Percentiles rank a stretch among this genome's conserved stretches.
Evolutionary conservation across 2,113 vertebrate species (phyloP).

Genomic region (Ariopsis seemanni): DNA sequence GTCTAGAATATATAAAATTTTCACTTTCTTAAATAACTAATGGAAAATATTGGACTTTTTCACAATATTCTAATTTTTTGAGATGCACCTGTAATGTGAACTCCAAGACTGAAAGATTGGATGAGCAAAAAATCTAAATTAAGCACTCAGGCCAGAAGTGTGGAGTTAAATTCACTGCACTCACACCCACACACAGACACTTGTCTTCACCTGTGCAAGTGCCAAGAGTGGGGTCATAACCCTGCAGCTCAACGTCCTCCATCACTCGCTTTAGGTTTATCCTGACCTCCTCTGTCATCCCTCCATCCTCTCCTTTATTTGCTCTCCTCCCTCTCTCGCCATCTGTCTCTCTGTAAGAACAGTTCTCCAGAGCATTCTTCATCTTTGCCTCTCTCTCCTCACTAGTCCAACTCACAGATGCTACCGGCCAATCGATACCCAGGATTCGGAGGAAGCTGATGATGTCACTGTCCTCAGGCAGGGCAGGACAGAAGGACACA

Average conservation of each 20-base stretch:
- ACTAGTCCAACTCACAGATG: conserved; percentile 47
- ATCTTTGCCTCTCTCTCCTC: conserved; percentile 64
- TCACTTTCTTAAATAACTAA: too few relatives aligned
- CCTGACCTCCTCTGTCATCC: conserved; percentile 58
- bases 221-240: conserved; percentile 84
- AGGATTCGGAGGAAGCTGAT: conserved; percentile 74
- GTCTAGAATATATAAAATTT: too few relatives aligned
- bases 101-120: neutral
- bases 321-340: conserved; percentile 53
- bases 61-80: too few relatives aligned
- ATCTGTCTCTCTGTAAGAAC: conserved; percentile 64
- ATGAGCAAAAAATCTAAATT: neutral
- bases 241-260: conserved; percentile 73
- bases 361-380: conserved; percentile 66
- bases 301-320: conserved; percentile 51
- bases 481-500: conserved; percentile 75
- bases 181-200: neutral
- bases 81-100: neutral
- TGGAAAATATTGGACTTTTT: too few relatives aligned
- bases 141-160: neutral
- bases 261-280: conserved; percentile 78
- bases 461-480: conserved; percentile 67
- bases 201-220: conserved; percentile 54
- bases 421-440: conserved; percentile 77
- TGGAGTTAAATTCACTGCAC: neutral